Evolutionary conservation across 2,113 vertebrate species (phyloP).

Genomic region (Centropus unirufus): DNA sequence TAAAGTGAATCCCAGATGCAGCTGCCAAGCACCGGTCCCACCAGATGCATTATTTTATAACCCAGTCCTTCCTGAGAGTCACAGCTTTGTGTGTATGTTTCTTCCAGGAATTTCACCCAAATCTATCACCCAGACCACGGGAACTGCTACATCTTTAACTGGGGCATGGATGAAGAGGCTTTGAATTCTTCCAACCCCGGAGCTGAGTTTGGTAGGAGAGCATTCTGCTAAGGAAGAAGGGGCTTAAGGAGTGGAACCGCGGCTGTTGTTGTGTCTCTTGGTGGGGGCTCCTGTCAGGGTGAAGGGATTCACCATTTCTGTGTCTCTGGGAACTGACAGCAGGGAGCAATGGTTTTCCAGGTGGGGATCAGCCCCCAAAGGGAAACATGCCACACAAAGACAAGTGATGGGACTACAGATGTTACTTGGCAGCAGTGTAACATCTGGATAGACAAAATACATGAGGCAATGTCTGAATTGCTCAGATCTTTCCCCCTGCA

Average conservation of each 20-base stretch:
- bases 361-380: not conserved
- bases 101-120: constrained; percentile 80
- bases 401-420: not conserved
- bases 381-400: not conserved
- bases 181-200: constrained; percentile 80
- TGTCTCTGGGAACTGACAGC: not conserved
- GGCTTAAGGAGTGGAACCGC: not conserved
- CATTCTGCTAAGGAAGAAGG: not conserved
- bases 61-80: not conserved
- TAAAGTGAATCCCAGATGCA: not conserved
- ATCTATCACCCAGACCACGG: constrained; percentile 82
- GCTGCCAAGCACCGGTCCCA: not conserved
- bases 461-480: not conserved
- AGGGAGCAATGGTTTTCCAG: not conserved
- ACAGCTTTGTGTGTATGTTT: not conserved
- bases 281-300: not conserved
- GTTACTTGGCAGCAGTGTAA: not conserved
- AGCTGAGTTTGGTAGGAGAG: constrained; percentile 78
- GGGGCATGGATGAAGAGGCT: constrained; percentile 75
- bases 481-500: not conserved
- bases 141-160: constrained; percentile 87
- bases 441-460: not conserved
- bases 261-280: not conserved
- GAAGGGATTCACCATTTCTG: not conserved
- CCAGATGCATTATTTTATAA: not conserved